A percentile compares a stretch with the other conserved stretches of the same genome.
These are phyloP conservation scores for Carassius auratus DNA, from an alignment of 2,113 vertebrate species.

Conservation along the genomic window DNA sequence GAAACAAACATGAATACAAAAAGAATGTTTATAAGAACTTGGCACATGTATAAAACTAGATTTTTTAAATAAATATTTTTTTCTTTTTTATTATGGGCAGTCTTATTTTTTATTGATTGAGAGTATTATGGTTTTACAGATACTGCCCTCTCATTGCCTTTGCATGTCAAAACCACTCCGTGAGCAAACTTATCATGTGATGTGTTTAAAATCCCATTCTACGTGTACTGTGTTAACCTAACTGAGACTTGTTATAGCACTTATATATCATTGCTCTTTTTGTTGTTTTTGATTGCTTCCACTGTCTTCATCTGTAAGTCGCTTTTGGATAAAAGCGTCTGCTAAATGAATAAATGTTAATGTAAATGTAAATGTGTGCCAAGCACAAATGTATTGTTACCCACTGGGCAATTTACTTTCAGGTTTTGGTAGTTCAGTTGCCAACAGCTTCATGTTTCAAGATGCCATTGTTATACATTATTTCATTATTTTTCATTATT, in stretches of 20 bases:
- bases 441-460: background rate
- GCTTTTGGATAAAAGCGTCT: too few species aligned
- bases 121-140: background rate
- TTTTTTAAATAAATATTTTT: background rate
- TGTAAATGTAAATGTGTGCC: background rate
- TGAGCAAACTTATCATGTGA: slow-evolving; percentile 21
- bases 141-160: background rate
- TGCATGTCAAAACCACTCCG: slow-evolving; percentile 17
- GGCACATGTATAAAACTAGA: background rate
- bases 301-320: too few species aligned
- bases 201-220: too few species aligned
- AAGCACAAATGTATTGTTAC: background rate
- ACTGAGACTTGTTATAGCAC: too few species aligned
- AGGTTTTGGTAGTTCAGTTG: background rate
- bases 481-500: background rate
- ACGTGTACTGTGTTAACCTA: too few species aligned
- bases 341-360: too few species aligned
- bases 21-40: background rate
- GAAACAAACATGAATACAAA: background rate
- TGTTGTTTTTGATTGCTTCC: too few species aligned
- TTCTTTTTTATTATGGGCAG: background rate
- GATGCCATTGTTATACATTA: background rate
- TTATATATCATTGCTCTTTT: too few species aligned
- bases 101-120: background rate
- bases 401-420: background rate